Percentiles rank a stretch among this genome's conserved stretches.
Evolutionary conservation across 2,888 invertebrate genomes (phyloP).

Genomic region (Sinodicranocentrus sp.): DNA sequence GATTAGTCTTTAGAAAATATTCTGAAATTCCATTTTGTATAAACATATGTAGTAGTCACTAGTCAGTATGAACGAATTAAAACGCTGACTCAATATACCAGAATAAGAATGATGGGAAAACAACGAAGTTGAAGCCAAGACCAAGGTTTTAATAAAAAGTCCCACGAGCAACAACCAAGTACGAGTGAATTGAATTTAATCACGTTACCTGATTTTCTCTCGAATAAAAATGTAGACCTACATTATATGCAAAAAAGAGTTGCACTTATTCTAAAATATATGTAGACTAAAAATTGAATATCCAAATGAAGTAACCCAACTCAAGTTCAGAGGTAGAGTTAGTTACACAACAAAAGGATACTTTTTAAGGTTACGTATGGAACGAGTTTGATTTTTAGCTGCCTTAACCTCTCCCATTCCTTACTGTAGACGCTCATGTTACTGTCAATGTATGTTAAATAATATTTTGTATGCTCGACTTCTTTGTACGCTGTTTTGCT

Average conservation of each 20-base stretch:
- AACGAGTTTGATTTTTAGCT: too few species aligned
- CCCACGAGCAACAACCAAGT: constrained; percentile 15
- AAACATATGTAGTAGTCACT: too few species aligned
- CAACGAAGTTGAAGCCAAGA: constrained; percentile 1
- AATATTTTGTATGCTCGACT: too few species aligned
- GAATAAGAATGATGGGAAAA: constrained; percentile 26
- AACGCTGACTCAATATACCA: neutral
- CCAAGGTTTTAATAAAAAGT: constrained; percentile 28
- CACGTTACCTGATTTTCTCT: constrained; percentile 11
- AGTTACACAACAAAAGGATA: constrained; percentile 59
- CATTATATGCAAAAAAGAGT: neutral
- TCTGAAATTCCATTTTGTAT: too few species aligned
- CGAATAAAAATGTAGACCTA: neutral
- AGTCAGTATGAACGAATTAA: too few species aligned
- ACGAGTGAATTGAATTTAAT: constrained; percentile 1
- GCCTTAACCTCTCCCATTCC: too few species aligned
- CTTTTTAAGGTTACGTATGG: neutral
- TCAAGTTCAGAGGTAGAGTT: constrained; percentile 53
- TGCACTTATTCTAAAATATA: neutral
- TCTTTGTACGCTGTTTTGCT: too few species aligned
- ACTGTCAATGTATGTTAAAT: too few species aligned
- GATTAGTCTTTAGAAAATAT: too few species aligned
- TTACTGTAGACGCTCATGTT: too few species aligned
- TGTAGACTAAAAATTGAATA: neutral
- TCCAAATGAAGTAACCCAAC: neutral